Conservation (phyloP, 2,888 invertebrate genomes). For the Hedya salicella region DNA sequence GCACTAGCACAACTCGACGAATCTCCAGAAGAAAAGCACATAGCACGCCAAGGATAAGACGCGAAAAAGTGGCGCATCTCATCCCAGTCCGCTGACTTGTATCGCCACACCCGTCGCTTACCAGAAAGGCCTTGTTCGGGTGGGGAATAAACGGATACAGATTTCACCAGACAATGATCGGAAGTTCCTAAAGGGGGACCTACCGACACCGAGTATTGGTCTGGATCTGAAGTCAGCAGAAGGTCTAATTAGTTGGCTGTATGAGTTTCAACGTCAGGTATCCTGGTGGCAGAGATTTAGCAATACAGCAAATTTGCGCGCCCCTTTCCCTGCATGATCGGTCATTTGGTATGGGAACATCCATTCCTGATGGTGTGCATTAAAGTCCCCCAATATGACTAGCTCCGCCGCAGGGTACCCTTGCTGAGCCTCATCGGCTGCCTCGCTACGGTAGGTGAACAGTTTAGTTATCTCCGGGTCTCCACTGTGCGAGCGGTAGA, state of each 20-base stretch:
- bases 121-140: constrained; percentile 22
- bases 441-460: background rate
- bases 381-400: constrained; percentile 9
- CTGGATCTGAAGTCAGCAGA: constrained; percentile 46
- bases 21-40: background rate
- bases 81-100: constrained; percentile 22
- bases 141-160: constrained; percentile 32
- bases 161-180: constrained; percentile 44
- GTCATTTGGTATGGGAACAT: constrained; percentile 44
- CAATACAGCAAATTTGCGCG: constrained; percentile 29
- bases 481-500: background rate
- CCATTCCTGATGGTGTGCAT: constrained; percentile 36
- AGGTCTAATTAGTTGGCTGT: constrained; percentile 47
- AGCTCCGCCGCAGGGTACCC: background rate
- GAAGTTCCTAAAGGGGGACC: constrained; percentile 41
- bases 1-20: too few species aligned
- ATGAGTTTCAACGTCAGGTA: constrained; percentile 39
- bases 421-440: background rate
- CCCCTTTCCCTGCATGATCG: constrained; percentile 44
- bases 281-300: constrained; percentile 33
- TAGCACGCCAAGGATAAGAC: too few species aligned
- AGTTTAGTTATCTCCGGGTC: background rate
- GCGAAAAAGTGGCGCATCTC: constrained; percentile 26
- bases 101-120: constrained; percentile 42
- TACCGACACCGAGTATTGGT: constrained; percentile 41